Evolutionary conservation across 2,888 invertebrate species (phyloP), one percentile per base, ranked within the genome.

Genomic region (Pammene fasciana): DNA sequence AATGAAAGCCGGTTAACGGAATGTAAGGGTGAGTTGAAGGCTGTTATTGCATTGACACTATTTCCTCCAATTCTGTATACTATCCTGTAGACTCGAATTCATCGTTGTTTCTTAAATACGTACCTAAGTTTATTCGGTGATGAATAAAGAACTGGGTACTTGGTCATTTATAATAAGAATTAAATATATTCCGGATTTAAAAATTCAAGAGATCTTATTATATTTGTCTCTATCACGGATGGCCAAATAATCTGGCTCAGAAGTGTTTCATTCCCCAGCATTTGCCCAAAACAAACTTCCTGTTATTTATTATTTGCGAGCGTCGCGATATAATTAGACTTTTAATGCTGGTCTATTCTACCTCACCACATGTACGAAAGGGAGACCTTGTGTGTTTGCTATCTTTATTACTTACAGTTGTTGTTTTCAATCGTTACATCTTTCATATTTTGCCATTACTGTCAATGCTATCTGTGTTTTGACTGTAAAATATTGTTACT

Each of bases 311-410:
- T 64, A 52, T 64, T 38, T 36, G 57, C 50, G 45, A 45, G 57
- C 68, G 67, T 68, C 55, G 11, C 36, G 68, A 16, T 59, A 65
- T 59, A 65, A 68, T 52, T 68, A 68, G 64, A 65, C 8, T 65
- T 57, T 34, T 68, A 59, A 68, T 68, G 64, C 36, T 52, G 36
- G 57, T 65, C 57, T 68, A 52, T 57, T 57, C 57, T 6, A 34
- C 45, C 50, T 46, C 52, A 61, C 16, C 68, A 68, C 56, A 56
- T n/a, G 34, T n/a, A 46, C 16, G 50, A 48, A 48, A 36, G 55
- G 5, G 55, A 61, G 68, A 64, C 68, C 64, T 68, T 64, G 68
- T n/a, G n/a, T n/a, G n/a, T 36, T 18, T 41, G 43, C 43, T 50
- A 50, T 64, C 34, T 64, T 64, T 57, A 64, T 26, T 26, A 45